Percentiles rank a stretch among this genome's conserved stretches.
Conservation (phyloP, 1,140 invertebrate genomes). For the Nymphalis io region DNA sequence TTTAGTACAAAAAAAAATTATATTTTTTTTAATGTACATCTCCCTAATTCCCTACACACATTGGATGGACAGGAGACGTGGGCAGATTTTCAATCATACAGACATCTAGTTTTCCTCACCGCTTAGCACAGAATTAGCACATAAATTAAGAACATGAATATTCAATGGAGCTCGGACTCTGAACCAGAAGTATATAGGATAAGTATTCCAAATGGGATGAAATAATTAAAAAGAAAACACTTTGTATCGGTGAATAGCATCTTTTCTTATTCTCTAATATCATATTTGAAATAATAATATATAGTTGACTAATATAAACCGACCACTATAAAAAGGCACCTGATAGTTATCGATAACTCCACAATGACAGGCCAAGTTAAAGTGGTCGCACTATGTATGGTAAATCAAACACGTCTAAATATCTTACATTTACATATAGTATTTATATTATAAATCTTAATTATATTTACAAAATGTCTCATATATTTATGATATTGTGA, state of each 20-base stretch:
- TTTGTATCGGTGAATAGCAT: constrained; percentile 62
- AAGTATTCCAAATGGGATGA: neutral
- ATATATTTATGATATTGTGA: constrained; percentile 65
- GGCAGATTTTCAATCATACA: too few relatives aligned
- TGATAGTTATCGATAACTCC: constrained; percentile 30
- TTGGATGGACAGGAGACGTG: too few relatives aligned
- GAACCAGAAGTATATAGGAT: too few relatives aligned
- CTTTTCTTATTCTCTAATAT: constrained; percentile 65
- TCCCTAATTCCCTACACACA: too few relatives aligned
- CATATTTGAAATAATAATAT: constrained; percentile 67
- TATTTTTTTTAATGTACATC: too few relatives aligned
- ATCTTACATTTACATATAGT: constrained; percentile 53
- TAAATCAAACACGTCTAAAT: constrained; percentile 71
- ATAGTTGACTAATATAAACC: constrained; percentile 65
- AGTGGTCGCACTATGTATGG: constrained; percentile 54
- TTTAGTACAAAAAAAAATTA: too few relatives aligned
- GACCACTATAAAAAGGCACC: constrained; percentile 57
- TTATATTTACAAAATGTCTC: constrained; percentile 56
- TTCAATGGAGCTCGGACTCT: too few relatives aligned
- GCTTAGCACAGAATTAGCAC: too few relatives aligned
- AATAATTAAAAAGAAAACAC: constrained; percentile 50
- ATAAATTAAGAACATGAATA: too few relatives aligned
- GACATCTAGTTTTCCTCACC: too few relatives aligned
- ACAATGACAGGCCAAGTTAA: constrained; percentile 41
- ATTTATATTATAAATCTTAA: constrained; percentile 51